Percentiles rank a stretch among this genome's conserved stretches.
Evolutionary conservation across 2,888 invertebrate genomes (phyloP).

Genomic region (Myopa testacea): DNA sequence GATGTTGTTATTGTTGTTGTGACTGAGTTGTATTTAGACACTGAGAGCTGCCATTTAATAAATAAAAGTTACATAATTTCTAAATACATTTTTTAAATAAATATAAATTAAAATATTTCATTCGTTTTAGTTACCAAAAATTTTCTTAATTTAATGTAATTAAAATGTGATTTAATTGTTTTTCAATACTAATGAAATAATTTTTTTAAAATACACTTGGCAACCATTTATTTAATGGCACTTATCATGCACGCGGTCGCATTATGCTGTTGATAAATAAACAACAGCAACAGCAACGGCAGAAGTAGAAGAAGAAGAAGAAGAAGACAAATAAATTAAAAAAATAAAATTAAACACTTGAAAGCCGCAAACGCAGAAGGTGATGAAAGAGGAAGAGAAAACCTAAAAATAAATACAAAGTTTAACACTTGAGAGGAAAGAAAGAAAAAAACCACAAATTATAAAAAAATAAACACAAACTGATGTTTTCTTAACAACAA

Average conservation of each 20-base stretch:
- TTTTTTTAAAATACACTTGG: no score
- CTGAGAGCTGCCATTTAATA: neutral
- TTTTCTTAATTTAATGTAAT: no score
- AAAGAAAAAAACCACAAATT: slow-evolving; percentile 52
- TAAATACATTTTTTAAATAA: no score
- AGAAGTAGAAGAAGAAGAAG: neutral
- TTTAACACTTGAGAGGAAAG: neutral
- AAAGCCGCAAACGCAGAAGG: slow-evolving; percentile 5
- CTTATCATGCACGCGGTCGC: slow-evolving; percentile 30
- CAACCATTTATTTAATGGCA: neutral
- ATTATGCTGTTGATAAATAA: neutral
- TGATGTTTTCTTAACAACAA: slow-evolving; percentile 44
- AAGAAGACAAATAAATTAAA: neutral
- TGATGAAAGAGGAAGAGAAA: neutral
- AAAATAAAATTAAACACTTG: slow-evolving; percentile 47
- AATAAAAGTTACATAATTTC: neutral
- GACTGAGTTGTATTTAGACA: slow-evolving; percentile 31
- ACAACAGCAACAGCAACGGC: neutral
- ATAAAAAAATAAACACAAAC: slow-evolving; percentile 33
- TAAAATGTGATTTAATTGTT: no score
- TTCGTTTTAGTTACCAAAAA: no score
- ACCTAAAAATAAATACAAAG: no score
- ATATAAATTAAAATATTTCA: no score
- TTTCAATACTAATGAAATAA: no score
- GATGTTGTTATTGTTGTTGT: slow-evolving; percentile 22